A percentile compares a stretch with the other conserved stretches of the same genome.
These are phyloP conservation scores for Cheilosia scutellata DNA, from an alignment of 2,888 invertebrate genomes.

Conservation along the genomic window DNA sequence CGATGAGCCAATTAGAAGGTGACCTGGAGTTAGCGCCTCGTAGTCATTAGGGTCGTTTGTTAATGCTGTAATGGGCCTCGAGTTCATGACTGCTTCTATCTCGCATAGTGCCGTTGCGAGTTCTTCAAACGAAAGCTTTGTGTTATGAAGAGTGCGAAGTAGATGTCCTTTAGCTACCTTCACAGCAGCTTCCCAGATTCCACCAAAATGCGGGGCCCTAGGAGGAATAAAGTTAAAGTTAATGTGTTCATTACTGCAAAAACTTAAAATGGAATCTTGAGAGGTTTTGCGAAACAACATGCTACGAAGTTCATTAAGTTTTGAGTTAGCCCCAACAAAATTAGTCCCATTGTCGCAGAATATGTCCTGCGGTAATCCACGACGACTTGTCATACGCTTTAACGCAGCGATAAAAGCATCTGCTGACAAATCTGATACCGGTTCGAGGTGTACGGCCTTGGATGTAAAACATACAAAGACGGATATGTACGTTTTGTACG, in stretches of 20 bases:
- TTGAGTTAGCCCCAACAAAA: conserved; percentile 47
- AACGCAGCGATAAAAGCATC: conserved; percentile 56
- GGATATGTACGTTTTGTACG: conserved; percentile 50
- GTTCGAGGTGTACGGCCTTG: conserved; percentile 64
- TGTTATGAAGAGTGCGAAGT: conserved; percentile 40
- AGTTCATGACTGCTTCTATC: conserved; percentile 69
- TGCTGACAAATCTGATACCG: conserved; percentile 55
- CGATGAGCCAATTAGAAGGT: conserved; percentile 56
- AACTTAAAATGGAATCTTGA: conserved; percentile 20
- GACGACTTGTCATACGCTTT: conserved; percentile 37
- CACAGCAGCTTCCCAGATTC: conserved; percentile 43
- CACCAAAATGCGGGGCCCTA: conserved; percentile 70
- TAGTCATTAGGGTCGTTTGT: conserved; percentile 57
- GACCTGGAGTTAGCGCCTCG: conserved; percentile 58
- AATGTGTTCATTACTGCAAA: conserved; percentile 41
- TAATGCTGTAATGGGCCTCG: conserved; percentile 51
- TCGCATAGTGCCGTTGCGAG: conserved; percentile 56
- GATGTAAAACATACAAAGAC: conserved; percentile 35
- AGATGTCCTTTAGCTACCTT: conserved; percentile 65
- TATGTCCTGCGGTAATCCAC: conserved; percentile 26
- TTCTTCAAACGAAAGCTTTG: conserved; percentile 65
- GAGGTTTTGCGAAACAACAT: conserved; percentile 19
- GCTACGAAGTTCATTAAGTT: conserved; percentile 34
- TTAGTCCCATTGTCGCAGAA: conserved; percentile 56
- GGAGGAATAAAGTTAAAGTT: conserved; percentile 60